These are phyloP conservation scores for Epicauta chinensis DNA, from an alignment of 1,140 invertebrate species.

Conservation along the genomic window DNA sequence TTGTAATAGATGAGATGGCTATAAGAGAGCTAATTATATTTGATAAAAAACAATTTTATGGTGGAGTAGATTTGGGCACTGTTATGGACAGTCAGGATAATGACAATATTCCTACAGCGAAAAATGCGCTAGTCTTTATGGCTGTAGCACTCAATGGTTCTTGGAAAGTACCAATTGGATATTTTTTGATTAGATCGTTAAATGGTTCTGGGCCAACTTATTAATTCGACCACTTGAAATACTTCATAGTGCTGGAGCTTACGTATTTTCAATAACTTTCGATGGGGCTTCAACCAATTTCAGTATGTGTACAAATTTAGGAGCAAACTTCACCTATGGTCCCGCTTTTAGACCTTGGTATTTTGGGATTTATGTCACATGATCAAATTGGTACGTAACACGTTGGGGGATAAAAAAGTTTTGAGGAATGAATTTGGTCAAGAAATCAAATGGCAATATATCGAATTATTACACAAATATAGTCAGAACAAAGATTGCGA, in stretches of 20 bases:
- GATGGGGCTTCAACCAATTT: conserved; percentile 21
- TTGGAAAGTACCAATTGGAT: conserved; percentile 38
- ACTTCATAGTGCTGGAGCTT: conserved; percentile 28
- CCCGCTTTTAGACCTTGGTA: background rate
- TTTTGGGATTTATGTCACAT: conserved; percentile 1
- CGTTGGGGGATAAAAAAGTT: conserved; percentile 4
- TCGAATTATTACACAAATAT: no score
- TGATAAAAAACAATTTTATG: conserved; percentile 6
- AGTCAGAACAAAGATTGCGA: no score
- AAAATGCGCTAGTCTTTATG: conserved; percentile 34
- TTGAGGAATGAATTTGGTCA: no score
- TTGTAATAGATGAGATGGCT: conserved; percentile 18
- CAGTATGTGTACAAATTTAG: conserved; percentile 23
- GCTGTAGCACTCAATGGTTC: conserved; percentile 28
- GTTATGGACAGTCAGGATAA: background rate
- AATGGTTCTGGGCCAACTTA: conserved; percentile 19
- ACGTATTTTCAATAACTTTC: conserved; percentile 27
- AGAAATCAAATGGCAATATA: no score
- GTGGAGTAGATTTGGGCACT: conserved; percentile 12
- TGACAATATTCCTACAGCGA: conserved; percentile 17
- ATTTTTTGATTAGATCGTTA: conserved; percentile 34
- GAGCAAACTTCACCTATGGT: background rate
- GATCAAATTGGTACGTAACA: background rate
- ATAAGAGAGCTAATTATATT: conserved; percentile 12
- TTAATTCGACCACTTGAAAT: conserved; percentile 30